Conservation (phyloP, 2,113 vertebrate genomes). For the Anthoscopus minutus region DNA sequence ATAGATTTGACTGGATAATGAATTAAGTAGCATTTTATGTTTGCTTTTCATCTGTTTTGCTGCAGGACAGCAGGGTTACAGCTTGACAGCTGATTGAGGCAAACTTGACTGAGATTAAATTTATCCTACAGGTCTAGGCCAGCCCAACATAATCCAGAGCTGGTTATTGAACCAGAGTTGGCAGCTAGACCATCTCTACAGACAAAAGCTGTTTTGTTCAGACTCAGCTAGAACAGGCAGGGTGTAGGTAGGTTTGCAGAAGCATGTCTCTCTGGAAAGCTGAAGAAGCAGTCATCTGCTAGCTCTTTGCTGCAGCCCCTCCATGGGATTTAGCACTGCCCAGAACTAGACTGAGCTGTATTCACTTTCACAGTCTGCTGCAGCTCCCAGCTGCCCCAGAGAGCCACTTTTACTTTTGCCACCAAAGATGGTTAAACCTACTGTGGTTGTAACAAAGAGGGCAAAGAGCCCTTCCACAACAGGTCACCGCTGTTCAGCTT, state of each 20-base stretch:
- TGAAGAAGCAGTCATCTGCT: not conserved
- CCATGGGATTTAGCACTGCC: not conserved
- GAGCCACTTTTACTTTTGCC: not conserved
- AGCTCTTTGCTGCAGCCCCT: not conserved
- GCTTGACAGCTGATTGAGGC: not conserved
- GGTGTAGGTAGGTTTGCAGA: not conserved
- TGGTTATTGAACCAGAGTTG: not conserved
- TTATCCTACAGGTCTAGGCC: not conserved
- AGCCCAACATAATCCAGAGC: not conserved
- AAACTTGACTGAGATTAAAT: not conserved
- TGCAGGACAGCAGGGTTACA: not conserved
- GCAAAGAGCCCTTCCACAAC: not conserved
- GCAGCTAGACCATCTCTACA: not conserved
- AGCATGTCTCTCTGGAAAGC: not conserved
- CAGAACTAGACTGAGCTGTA: accelerated
- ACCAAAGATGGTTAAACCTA: not conserved
- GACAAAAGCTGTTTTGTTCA: constrained; percentile 5
- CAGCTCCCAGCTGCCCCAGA: not conserved
- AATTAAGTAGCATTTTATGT: not conserved
- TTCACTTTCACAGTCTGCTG: not conserved
- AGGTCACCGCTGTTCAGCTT: not conserved
- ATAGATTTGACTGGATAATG: not conserved
- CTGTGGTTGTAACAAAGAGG: not conserved
- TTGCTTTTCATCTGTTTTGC: constrained; percentile 1
- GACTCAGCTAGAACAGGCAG: not conserved